Evolutionary conservation across 2,797 vertebrate genomes (phyloP).

Genomic region (Leucoraja ocellata): DNA sequence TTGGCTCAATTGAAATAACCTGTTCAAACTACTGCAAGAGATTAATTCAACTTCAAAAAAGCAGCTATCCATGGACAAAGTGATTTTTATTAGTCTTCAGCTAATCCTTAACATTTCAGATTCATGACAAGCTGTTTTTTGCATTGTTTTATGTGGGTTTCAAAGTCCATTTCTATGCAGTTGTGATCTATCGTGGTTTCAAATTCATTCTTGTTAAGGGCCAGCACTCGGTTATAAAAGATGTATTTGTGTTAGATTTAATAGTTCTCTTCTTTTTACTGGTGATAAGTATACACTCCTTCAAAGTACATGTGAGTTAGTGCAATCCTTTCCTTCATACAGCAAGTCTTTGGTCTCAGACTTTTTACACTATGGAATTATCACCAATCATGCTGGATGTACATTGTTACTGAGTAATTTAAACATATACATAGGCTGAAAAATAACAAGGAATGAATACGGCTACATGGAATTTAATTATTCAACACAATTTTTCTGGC

Average conservation of each 20-base stretch:
- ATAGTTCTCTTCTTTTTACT: neutral
- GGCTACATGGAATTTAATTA: neutral
- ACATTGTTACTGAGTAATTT: neutral
- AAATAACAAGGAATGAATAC: neutral
- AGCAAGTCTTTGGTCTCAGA: too few relatives aligned
- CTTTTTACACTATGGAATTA: neutral
- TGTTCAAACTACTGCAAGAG: neutral
- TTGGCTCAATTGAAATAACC: neutral
- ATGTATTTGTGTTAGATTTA: neutral
- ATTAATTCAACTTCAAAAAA: neutral
- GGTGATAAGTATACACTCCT: neutral
- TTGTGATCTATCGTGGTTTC: neutral
- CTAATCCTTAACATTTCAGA: neutral
- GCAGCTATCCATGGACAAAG: neutral
- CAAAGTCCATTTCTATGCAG: neutral
- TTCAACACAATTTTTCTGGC: neutral
- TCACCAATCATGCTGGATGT: neutral
- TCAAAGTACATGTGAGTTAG: too few relatives aligned
- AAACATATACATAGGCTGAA: neutral
- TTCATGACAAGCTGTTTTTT: neutral
- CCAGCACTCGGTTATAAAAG: neutral
- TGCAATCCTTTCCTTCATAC: neutral
- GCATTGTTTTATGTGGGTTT: neutral
- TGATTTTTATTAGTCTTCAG: neutral
- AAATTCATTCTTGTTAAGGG: neutral